Conservation (phyloP, 1,140 invertebrate genomes). For the Pectinophora gossypiella region DNA sequence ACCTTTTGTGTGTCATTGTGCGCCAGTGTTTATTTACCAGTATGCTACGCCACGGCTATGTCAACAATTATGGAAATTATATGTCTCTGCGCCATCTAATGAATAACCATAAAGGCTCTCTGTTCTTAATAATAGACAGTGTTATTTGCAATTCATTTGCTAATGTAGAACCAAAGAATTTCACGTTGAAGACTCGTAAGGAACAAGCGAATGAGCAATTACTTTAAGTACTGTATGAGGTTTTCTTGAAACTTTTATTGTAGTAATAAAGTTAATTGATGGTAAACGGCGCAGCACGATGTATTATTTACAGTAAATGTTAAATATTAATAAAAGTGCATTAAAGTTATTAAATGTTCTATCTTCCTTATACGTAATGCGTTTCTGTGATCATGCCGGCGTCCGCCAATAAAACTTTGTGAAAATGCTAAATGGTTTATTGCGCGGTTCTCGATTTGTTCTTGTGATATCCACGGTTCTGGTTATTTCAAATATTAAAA, state of each 20-base stretch:
- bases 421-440: neutral
- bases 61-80: conserved; percentile 24
- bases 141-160: neutral
- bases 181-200: too few relatives aligned
- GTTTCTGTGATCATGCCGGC: neutral
- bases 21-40: conserved; percentile 29
- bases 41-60: conserved; percentile 9
- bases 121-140: neutral
- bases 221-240: neutral
- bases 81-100: conserved; percentile 17
- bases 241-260: neutral
- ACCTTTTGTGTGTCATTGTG: conserved; percentile 28
- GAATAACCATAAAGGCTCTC: conserved; percentile 10
- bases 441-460: too few relatives aligned
- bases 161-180: neutral
- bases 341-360: neutral
- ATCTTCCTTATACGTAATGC: neutral
- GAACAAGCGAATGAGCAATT: too few relatives aligned
- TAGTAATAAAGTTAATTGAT: conserved; percentile 9
- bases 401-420: neutral
- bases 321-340: neutral
- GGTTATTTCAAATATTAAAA: too few relatives aligned
- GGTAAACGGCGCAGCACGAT: neutral
- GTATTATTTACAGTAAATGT: neutral
- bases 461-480: too few relatives aligned